Percentiles rank a stretch among this genome's conserved stretches.
Evolutionary conservation across 2,797 vertebrate species (phyloP).

Genomic region (Schizothorax lantsangensis): DNA sequence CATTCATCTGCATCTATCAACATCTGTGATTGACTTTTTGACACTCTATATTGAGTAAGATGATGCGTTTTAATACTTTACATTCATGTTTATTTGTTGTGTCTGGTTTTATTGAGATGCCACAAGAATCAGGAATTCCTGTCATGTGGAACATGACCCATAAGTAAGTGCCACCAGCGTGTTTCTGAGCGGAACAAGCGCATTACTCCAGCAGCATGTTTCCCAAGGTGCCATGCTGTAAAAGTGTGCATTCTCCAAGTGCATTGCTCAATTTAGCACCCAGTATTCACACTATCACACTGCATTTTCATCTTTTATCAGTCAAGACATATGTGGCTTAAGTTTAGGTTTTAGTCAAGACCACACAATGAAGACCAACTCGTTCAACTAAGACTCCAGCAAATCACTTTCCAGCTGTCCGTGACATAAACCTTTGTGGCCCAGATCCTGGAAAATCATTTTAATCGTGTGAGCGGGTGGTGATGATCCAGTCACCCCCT

Average conservation of each 20-base stretch:
- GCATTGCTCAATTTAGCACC: slow-evolving; percentile 43
- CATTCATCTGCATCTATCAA: not conserved
- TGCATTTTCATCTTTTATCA: slow-evolving; percentile 33
- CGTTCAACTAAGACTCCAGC: slow-evolving; percentile 19
- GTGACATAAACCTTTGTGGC: slow-evolving; percentile 47
- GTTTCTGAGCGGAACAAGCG: slow-evolving; percentile 53
- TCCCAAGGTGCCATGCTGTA: slow-evolving; percentile 37
- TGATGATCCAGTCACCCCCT: slow-evolving; percentile 57
- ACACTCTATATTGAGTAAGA: not conserved
- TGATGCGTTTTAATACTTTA: slow-evolving; percentile 1
- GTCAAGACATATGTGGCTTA: slow-evolving; percentile 28
- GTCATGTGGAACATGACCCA: slow-evolving; percentile 68
- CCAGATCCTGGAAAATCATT: slow-evolving; percentile 59
- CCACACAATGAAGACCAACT: slow-evolving; percentile 48
- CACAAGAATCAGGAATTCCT: slow-evolving; percentile 70
- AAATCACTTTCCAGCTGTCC: slow-evolving; percentile 44
- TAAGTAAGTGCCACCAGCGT: slow-evolving; percentile 51
- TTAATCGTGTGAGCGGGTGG: slow-evolving; percentile 57
- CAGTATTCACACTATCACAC: slow-evolving; percentile 41
- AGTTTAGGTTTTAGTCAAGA: slow-evolving; percentile 42
- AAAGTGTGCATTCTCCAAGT: slow-evolving; percentile 49
- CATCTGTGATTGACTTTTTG: not conserved
- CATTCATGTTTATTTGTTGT: slow-evolving; percentile 56
- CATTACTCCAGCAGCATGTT: slow-evolving; percentile 25
- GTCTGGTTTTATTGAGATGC: slow-evolving; percentile 68